Conservation (phyloP, 2,113 vertebrate species). For the Myodes glareolus region DNA sequence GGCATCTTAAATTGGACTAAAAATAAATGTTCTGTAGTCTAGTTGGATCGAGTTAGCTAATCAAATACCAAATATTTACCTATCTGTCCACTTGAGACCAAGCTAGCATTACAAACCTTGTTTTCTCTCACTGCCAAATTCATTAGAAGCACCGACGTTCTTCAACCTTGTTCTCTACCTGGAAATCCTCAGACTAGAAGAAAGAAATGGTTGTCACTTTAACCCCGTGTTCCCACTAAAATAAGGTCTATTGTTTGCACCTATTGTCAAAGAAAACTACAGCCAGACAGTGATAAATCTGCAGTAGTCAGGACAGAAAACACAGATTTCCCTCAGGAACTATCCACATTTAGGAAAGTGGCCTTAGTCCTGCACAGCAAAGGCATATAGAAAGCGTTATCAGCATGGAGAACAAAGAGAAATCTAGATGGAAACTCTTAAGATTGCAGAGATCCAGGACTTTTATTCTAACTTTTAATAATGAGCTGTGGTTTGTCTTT, state of each 20-base stretch:
- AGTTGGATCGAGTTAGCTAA: not conserved
- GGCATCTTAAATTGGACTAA: conserved; percentile 33
- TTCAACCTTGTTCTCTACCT: not conserved
- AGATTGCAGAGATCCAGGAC: not conserved
- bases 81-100: not conserved
- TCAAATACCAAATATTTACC: not conserved
- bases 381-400: not conserved
- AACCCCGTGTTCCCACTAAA: not conserved
- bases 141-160: not conserved
- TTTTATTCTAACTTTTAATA: not conserved
- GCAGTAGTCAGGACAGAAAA: not conserved
- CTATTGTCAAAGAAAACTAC: not conserved
- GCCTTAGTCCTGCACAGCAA: not conserved
- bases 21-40: conserved; percentile 40
- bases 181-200: not conserved
- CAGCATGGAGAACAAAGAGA: not conserved
- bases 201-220: not conserved
- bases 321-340: not conserved
- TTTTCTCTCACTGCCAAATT: not conserved
- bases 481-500: not conserved
- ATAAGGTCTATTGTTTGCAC: not conserved
- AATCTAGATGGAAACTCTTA: not conserved
- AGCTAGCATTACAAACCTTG: not conserved
- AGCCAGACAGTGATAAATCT: not conserved
- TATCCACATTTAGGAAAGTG: not conserved